A percentile compares a stretch with the other conserved stretches of the same genome.
Conservation (phyloP, 2,797 vertebrate species). For the Mallotus villosus region DNA sequence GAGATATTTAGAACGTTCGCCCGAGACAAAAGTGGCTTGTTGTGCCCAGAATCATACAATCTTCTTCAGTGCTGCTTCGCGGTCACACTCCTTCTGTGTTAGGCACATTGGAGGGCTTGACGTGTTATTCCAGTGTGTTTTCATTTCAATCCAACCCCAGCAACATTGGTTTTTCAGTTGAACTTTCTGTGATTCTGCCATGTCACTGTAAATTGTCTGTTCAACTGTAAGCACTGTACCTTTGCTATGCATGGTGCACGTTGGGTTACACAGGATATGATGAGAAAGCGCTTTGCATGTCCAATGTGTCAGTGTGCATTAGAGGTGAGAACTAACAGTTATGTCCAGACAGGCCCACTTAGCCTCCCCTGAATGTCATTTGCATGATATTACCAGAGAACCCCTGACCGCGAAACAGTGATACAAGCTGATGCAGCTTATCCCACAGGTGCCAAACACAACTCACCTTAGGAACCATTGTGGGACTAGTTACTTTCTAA, state of each 20-base stretch:
- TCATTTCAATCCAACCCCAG: background rate
- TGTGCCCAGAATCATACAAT: background rate
- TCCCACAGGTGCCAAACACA: constrained; percentile 45
- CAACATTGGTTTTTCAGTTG: too few relatives aligned
- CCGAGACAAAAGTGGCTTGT: background rate
- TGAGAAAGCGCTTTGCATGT: constrained; percentile 38
- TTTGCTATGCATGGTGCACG: background rate
- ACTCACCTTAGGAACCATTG: constrained; percentile 35
- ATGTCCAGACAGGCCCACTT: constrained; percentile 32
- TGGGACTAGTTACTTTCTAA: constrained; percentile 18
- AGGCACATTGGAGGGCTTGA: background rate
- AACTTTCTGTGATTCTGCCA: background rate
- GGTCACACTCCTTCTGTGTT: too few relatives aligned
- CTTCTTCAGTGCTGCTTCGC: too few relatives aligned
- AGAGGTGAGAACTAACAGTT: constrained; percentile 54
- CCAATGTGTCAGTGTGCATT: constrained; percentile 52
- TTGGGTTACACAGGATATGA: constrained; percentile 32
- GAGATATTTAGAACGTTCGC: background rate
- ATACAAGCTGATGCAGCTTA: constrained; percentile 30
- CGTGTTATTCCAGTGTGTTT: background rate
- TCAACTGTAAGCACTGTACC: too few relatives aligned
- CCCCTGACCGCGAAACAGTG: constrained; percentile 33
- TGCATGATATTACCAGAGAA: constrained; percentile 55
- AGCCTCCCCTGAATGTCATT: constrained; percentile 52
- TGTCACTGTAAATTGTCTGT: background rate